Percentiles rank a stretch among this genome's conserved stretches.
Evolutionary conservation across 2,113 vertebrate genomes (phyloP).

Genomic region (Crotalus horridus): DNA sequence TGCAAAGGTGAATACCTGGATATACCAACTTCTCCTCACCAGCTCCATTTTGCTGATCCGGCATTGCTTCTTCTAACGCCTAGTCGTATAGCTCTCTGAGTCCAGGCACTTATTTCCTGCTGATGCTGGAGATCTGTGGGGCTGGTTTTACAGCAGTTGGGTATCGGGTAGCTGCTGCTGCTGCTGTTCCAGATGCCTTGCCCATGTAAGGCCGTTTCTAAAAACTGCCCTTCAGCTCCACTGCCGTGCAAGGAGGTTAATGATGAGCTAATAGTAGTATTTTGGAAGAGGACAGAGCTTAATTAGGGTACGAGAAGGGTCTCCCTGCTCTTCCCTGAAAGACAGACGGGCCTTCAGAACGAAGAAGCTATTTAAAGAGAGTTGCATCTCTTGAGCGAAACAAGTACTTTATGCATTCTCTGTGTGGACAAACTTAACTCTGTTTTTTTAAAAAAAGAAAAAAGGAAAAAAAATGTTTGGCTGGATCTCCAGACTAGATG

Average conservation of each 20-base stretch:
- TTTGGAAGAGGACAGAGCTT: conserved; percentile 39
- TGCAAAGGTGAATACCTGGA: neutral
- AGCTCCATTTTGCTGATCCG: neutral
- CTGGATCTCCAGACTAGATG: too few species aligned
- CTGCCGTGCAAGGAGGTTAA: conserved; percentile 1
- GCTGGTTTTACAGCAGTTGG: conserved; percentile 11
- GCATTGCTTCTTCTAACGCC: neutral
- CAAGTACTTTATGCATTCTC: neutral
- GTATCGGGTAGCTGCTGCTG: conserved; percentile 74
- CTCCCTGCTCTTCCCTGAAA: neutral
- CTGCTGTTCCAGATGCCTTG: conserved; percentile 79
- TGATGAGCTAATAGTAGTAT: conserved; percentile 53
- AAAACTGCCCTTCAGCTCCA: conserved; percentile 73
- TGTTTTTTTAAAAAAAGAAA: neutral
- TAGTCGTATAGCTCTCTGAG: neutral
- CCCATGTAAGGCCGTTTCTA: conserved; percentile 82
- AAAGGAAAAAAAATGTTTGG: neutral
- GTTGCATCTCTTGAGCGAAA: neutral
- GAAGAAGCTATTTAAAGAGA: conserved; percentile 28
- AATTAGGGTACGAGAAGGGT: conserved; percentile 36
- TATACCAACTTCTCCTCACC: neutral
- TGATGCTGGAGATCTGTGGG: conserved; percentile 33
- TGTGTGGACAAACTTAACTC: neutral
- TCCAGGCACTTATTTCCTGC: conserved; percentile 30
- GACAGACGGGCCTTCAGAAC: neutral